A percentile compares a stretch with the other conserved stretches of the same genome.
Conservation (phyloP, 2,888 invertebrate genomes). For the Nycteola revayana region DNA sequence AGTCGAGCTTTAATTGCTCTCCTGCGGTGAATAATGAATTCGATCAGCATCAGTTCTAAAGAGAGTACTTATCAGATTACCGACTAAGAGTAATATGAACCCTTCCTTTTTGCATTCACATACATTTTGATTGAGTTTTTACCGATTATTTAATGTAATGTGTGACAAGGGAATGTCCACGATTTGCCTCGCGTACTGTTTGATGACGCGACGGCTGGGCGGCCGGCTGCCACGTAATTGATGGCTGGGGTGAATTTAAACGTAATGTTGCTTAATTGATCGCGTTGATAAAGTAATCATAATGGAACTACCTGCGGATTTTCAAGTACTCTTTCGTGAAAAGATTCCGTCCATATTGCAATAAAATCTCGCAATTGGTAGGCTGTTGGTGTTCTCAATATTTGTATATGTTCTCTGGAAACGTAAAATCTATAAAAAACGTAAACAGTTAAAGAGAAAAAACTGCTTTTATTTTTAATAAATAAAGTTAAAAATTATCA, state of each 20-base stretch:
- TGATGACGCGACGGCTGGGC: slow-evolving; percentile 41
- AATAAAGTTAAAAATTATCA: too few species aligned
- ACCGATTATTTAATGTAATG: too few species aligned
- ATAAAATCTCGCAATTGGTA: too few species aligned
- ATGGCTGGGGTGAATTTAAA: slow-evolving; percentile 69
- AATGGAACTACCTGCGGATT: slow-evolving; percentile 52
- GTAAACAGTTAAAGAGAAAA: too few species aligned
- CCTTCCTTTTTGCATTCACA: too few species aligned
- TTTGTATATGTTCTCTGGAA: too few species aligned
- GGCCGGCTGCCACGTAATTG: slow-evolving; percentile 57
- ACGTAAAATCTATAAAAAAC: too few species aligned
- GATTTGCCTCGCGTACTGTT: slow-evolving; percentile 32
- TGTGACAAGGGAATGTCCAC: slow-evolving; percentile 44
- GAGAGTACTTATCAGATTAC: slow-evolving; percentile 60
- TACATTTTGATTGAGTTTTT: too few species aligned
- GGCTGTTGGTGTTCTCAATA: too few species aligned
- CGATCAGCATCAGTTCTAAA: slow-evolving; percentile 71
- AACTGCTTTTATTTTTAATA: too few species aligned
- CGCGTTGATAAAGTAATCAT: slow-evolving; percentile 64
- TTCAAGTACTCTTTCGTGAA: slow-evolving; percentile 31
- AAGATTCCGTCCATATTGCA: too few species aligned
- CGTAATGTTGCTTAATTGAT: slow-evolving; percentile 74
- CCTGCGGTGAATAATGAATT: slow-evolving; percentile 80
- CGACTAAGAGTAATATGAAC: too few species aligned
- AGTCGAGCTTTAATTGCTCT: slow-evolving; percentile 80